Conservation (phyloP, 2,888 invertebrate species). For the Lepidocyrtinus sp. region DNA sequence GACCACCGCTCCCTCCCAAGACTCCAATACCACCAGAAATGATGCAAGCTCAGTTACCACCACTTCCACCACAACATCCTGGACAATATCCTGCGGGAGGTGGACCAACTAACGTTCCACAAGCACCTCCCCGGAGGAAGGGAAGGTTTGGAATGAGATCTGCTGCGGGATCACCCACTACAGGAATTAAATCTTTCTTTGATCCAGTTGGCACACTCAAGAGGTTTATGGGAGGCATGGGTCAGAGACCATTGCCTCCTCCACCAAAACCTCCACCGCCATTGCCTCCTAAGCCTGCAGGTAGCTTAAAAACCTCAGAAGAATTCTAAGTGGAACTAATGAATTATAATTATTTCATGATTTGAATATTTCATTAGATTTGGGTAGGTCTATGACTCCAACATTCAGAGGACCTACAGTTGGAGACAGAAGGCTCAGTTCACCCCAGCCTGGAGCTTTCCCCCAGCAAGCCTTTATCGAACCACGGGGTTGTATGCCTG, state of each 20-base stretch:
- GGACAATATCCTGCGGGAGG: conserved; percentile 72
- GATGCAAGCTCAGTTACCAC: conserved; percentile 72
- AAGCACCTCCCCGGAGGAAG: conserved; percentile 76
- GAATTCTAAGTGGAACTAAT: background rate
- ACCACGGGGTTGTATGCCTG: conserved; percentile 56
- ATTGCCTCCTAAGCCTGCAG: conserved; percentile 61
- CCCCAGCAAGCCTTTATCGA: conserved; percentile 25
- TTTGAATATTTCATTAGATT: conserved; percentile 18
- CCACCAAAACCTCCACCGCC: conserved; percentile 73
- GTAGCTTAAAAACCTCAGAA: conserved; percentile 9
- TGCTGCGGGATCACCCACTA: conserved; percentile 63
- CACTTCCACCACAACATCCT: conserved; percentile 67
- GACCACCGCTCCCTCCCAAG: conserved; percentile 69
- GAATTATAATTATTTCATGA: no score
- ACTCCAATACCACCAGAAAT: conserved; percentile 47
- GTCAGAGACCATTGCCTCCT: conserved; percentile 76
- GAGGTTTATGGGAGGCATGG: conserved; percentile 71
- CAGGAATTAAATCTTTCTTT: conserved; percentile 59
- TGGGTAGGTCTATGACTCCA: conserved; percentile 59
- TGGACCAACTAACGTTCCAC: conserved; percentile 76
- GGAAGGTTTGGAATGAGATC: conserved; percentile 72
- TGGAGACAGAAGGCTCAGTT: conserved; percentile 57
- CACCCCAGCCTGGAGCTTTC: conserved; percentile 41
- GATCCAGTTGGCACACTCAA: conserved; percentile 75
- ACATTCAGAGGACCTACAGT: conserved; percentile 38